phyloP scores from a whole-genome alignment of 2,888 invertebrate genomes.

The Himalopsyche anomala region DNA sequence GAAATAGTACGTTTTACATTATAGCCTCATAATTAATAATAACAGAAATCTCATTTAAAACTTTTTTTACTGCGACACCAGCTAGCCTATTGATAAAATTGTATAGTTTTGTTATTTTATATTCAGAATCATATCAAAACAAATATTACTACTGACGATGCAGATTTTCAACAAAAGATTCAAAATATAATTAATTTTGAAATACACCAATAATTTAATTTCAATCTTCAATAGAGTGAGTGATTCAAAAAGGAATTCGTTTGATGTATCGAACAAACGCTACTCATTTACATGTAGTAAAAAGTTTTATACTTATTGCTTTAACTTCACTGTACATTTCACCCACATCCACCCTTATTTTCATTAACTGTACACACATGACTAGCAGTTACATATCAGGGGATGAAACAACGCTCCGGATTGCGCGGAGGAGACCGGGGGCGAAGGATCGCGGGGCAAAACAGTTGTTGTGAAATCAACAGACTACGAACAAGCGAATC shows the following conservation, averaged over 20 bases:
- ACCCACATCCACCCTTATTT: neutral
- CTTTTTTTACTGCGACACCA: no score
- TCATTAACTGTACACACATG: slow-evolving; percentile 18
- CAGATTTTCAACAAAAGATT: no score
- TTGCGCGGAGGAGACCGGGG: neutral
- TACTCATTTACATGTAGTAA: neutral
- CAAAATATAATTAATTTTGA: no score
- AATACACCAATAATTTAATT: no score
- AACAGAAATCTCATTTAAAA: no score
- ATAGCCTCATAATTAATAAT: no score
- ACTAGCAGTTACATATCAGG: slow-evolving; percentile 26
- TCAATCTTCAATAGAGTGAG: neutral
- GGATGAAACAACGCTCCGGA: neutral
- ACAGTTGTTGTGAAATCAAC: slow-evolving; percentile 16
- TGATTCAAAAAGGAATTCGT: neutral
- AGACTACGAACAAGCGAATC: slow-evolving; percentile 3
- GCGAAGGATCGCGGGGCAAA: slow-evolving; percentile 13
- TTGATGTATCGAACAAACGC: neutral
- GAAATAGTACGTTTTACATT: no score
- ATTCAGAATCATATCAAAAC: no score
- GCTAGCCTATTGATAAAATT: no score
- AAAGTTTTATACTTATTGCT: neutral
- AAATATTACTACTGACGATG: no score
- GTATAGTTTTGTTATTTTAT: no score
- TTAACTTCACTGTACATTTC: neutral